Percentiles rank a stretch among this genome's conserved stretches.
These are phyloP conservation scores for Lordiphosa clarofinis DNA, from an alignment of 1,140 invertebrate species.

Conservation along the genomic window DNA sequence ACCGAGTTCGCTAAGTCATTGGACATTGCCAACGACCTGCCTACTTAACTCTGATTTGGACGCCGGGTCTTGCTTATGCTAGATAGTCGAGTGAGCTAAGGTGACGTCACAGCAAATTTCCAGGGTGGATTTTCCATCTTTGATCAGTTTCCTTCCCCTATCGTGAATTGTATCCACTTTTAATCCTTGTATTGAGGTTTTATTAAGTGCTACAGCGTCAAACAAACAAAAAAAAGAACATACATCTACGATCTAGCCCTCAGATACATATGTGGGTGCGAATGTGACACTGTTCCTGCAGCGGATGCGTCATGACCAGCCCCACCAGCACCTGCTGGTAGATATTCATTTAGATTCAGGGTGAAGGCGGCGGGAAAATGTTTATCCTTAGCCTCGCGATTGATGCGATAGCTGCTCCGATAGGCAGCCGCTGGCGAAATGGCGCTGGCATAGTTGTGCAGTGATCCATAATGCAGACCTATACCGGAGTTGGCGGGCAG, in stretches of 20 bases:
- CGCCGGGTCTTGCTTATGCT: no score
- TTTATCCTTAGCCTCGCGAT: constrained; percentile 71
- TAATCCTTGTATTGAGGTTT: no score
- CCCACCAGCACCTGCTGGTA: constrained; percentile 32
- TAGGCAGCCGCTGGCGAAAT: constrained; percentile 35
- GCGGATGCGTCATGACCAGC: constrained; percentile 26
- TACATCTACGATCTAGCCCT: constrained; percentile 46
- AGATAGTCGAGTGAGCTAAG: no score
- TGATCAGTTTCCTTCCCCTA: no score
- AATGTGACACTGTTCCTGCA: constrained; percentile 17
- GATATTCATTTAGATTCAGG: constrained; percentile 67
- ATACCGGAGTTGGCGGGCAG: constrained; percentile 44
- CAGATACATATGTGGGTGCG: constrained; percentile 41
- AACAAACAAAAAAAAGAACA: constrained; percentile 6
- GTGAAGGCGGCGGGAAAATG: constrained; percentile 45
- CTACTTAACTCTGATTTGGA: no score
- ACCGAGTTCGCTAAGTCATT: no score
- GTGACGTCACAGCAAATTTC: no score
- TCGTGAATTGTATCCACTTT: no score
- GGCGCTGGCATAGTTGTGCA: constrained; percentile 43
- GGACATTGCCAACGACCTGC: no score
- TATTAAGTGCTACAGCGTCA: not conserved
- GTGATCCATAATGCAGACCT: constrained; percentile 31
- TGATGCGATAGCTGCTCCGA: constrained; percentile 60
- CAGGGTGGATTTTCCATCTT: no score